Evolutionary conservation across 2,797 vertebrate species (phyloP).

Genomic region (Geotria australis): DNA sequence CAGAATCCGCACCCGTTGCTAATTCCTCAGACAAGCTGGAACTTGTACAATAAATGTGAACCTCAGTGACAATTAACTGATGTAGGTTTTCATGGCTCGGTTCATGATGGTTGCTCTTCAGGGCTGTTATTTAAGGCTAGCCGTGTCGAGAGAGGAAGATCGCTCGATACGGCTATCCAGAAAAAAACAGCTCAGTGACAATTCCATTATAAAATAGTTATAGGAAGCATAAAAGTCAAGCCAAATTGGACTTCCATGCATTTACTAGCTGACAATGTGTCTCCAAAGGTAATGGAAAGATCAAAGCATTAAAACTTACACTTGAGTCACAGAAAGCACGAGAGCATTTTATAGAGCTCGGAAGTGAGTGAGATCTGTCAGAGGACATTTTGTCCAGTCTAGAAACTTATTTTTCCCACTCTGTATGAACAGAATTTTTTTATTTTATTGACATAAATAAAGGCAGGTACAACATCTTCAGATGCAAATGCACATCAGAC

Average conservation of each 20-base stretch:
- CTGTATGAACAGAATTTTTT: background rate
- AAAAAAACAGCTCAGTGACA: too few species aligned
- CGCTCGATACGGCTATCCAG: too few species aligned
- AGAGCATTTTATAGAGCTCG: background rate
- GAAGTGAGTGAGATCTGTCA: background rate
- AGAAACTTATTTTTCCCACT: background rate
- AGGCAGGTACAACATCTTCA: background rate
- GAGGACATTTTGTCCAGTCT: background rate
- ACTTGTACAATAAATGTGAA: too few species aligned
- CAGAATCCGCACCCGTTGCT: too few species aligned
- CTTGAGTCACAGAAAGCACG: background rate
- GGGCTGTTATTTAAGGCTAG: too few species aligned
- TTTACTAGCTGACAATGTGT: background rate
- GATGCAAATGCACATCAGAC: background rate
- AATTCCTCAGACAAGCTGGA: too few species aligned
- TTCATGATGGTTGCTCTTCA: too few species aligned
- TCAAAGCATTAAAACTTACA: background rate
- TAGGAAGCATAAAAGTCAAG: background rate
- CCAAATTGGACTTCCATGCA: background rate
- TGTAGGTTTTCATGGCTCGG: too few species aligned
- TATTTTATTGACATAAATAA: background rate
- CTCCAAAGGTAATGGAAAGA: background rate
- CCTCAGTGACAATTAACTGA: too few species aligned
- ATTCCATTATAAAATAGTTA: background rate
- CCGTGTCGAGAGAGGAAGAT: too few species aligned